Percentiles rank a stretch among this genome's conserved stretches.
Conservation (phyloP, 1,140 invertebrate species). For the Cepaea nemoralis region DNA sequence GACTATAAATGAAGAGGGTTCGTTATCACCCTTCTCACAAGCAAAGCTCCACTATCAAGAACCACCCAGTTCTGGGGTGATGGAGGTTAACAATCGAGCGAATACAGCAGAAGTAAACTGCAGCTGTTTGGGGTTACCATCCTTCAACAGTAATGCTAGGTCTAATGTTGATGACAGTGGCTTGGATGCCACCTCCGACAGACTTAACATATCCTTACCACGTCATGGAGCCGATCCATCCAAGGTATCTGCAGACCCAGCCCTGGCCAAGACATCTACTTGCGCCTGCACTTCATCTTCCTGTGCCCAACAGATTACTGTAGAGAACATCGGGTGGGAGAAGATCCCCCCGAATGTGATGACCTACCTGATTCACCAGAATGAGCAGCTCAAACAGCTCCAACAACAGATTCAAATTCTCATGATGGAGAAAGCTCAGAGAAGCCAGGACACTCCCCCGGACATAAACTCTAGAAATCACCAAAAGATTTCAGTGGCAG, state of each 20-base stretch:
- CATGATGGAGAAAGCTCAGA: slow-evolving; percentile 41
- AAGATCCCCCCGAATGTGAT: slow-evolving; percentile 64
- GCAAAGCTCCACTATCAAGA: not conserved
- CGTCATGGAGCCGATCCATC: not conserved
- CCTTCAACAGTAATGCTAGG: slow-evolving; percentile 48
- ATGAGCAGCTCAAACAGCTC: slow-evolving; percentile 64
- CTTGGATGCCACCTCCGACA: slow-evolving; percentile 63
- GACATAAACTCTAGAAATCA: slow-evolving; percentile 39
- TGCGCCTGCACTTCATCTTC: not conserved
- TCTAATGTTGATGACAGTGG: slow-evolving; percentile 66
- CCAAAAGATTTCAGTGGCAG: slow-evolving; percentile 58
- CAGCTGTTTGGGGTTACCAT: too few relatives aligned
- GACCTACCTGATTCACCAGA: slow-evolving; percentile 63
- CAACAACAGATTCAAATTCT: slow-evolving; percentile 66
- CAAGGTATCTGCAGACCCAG: not conserved
- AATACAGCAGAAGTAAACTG: too few relatives aligned
- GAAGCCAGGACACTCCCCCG: not conserved
- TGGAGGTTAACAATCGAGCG: not conserved
- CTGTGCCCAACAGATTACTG: not conserved
- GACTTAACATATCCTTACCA: slow-evolving; percentile 47
- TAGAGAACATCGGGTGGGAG: slow-evolving; percentile 55
- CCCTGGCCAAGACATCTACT: not conserved
- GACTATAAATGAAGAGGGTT: slow-evolving; percentile 32
- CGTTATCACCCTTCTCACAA: not conserved
- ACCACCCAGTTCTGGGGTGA: too few relatives aligned